phyloP scores from a whole-genome alignment of 2,797 vertebrate species.

The Aselliscus stoliczkanus region DNA sequence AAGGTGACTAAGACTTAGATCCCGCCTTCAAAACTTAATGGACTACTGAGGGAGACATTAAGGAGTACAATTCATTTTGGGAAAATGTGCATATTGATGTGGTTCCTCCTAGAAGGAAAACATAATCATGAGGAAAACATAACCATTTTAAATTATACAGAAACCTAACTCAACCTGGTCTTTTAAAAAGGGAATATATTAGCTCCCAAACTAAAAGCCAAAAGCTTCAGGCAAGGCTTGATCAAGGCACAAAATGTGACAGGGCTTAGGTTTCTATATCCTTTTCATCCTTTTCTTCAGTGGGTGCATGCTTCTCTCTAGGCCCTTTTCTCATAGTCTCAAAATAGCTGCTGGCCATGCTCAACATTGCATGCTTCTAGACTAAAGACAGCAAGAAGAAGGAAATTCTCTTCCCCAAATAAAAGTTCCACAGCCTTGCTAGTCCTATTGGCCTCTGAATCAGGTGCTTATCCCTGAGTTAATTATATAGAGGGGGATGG shows the following conservation, averaged over 20 bases:
- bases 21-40: not conserved
- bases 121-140: not conserved
- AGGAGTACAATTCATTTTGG: not conserved
- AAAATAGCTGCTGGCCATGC: not conserved
- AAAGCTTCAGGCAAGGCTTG: not conserved
- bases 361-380: not conserved
- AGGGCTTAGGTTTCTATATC: not conserved
- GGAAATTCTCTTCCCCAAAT: not conserved
- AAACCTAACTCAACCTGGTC: not conserved
- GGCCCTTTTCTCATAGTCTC: not conserved
- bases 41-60: not conserved
- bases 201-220: not conserved
- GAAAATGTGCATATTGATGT: not conserved
- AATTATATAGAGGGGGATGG: not conserved
- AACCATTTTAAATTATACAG: not conserved
- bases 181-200: not conserved
- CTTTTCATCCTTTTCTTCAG: not conserved
- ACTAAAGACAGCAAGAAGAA: not conserved
- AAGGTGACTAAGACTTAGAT: not conserved
- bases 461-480: not conserved
- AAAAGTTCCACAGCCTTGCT: not conserved
- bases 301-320: not conserved
- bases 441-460: not conserved
- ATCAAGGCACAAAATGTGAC: not conserved
- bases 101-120: not conserved